Evolutionary conservation across 2,797 vertebrate species (phyloP).

Genomic region (Limnodromus scolopaceus): DNA sequence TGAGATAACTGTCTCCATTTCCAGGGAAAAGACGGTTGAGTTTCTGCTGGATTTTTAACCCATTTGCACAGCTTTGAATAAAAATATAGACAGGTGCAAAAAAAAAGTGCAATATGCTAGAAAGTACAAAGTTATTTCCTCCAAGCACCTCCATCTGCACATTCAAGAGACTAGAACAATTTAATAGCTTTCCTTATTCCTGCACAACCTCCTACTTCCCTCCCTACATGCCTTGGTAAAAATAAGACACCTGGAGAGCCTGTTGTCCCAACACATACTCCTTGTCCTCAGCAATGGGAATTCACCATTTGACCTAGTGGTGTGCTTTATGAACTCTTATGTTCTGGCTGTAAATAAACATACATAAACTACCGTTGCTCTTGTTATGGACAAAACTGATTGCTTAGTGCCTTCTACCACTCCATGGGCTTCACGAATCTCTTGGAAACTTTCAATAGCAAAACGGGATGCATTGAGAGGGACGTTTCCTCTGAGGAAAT

Average conservation of each 20-base stretch:
- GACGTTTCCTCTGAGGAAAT: background rate
- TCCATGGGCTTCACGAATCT: background rate
- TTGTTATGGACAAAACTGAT: background rate
- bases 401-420: background rate
- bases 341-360: background rate
- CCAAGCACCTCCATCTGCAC: background rate
- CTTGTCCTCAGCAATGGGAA: background rate
- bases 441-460: background rate
- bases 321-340: background rate
- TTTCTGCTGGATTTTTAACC: background rate
- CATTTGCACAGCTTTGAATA: background rate
- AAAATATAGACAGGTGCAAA: background rate
- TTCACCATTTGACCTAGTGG: background rate
- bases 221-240: background rate
- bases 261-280: background rate
- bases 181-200: background rate
- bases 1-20: background rate
- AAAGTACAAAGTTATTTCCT: background rate
- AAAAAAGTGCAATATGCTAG: background rate
- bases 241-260: rapidly evolving
- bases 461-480: background rate
- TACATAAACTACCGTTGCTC: rapidly evolving
- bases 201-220: background rate
- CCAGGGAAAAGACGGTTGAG: background rate
- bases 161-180: background rate